phyloP scores from a whole-genome alignment of 37 sponge, comb jelly and placozoan species.

The Aphrocallistes beatrix region DNA sequence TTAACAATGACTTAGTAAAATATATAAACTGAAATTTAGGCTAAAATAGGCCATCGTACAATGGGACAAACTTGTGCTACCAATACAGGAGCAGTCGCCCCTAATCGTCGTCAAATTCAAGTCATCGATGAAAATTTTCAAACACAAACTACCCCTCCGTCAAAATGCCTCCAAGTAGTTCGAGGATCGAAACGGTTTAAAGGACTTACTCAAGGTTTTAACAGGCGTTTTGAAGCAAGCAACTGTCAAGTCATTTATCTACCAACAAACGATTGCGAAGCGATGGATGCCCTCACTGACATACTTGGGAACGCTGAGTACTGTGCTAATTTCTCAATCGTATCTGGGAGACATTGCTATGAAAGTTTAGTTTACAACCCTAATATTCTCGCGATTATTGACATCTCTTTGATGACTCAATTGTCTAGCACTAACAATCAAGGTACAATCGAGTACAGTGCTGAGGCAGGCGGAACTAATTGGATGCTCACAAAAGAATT shows the following conservation, averaged over 20 bases:
- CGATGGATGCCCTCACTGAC: background rate
- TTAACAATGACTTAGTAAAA: too few species aligned
- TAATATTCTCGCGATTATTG: background rate
- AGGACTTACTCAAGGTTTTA: background rate
- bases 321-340: background rate
- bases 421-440: background rate
- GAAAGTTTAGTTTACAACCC: background rate
- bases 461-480: background rate
- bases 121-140: too few species aligned
- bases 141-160: background rate
- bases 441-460: background rate
- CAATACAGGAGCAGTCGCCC: too few species aligned
- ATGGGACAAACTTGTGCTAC: too few species aligned
- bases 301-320: background rate
- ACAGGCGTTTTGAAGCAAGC: background rate
- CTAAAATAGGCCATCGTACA: too few species aligned
- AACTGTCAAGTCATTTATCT: background rate
- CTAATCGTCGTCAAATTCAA: too few species aligned
- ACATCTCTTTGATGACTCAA: background rate
- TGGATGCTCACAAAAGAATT: background rate
- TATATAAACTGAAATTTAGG: too few species aligned
- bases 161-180: background rate
- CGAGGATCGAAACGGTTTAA: background rate
- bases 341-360: background rate
- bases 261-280: background rate